phyloP scores from a whole-genome alignment of 23 tunicate species.

The Aplidium turbinatum region DNA sequence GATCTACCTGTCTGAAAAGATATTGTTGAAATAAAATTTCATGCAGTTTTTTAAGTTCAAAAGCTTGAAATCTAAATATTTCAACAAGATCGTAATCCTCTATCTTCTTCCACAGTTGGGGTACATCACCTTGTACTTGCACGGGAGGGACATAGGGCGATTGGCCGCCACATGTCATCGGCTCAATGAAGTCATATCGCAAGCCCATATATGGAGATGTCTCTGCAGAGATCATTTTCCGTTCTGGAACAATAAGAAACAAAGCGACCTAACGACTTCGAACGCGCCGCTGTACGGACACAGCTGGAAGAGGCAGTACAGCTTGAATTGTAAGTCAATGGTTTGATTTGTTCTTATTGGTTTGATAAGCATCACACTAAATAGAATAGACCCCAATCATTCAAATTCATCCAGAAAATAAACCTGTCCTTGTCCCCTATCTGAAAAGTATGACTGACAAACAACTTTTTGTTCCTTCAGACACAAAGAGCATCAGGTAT shows the following conservation, averaged over 20 bases:
- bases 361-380: too few relatives aligned
- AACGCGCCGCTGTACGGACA: slow-evolving; percentile 25
- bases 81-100: background rate
- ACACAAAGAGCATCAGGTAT: slow-evolving; percentile 68
- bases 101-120: slow-evolving; percentile 38
- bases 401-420: background rate
- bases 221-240: slow-evolving; percentile 56
- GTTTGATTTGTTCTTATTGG: background rate
- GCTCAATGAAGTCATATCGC: slow-evolving; percentile 43
- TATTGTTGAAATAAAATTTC: background rate
- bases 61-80: background rate
- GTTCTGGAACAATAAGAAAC: slow-evolving; percentile 35
- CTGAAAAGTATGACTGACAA: background rate
- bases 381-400: background rate
- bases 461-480: slow-evolving; percentile 13
- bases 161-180: slow-evolving; percentile 60
- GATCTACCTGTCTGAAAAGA: background rate
- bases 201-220: slow-evolving; percentile 71
- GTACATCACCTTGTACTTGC: slow-evolving; percentile 50
- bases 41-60: too few relatives aligned
- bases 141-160: slow-evolving; percentile 56
- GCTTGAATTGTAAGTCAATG: slow-evolving; percentile 62
- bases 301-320: slow-evolving; percentile 81
- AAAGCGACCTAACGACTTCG: background rate
- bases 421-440: background rate